Evolutionary conservation across 1,140 invertebrate genomes (phyloP).

Genomic region (Drosophila pallidifrons): DNA sequence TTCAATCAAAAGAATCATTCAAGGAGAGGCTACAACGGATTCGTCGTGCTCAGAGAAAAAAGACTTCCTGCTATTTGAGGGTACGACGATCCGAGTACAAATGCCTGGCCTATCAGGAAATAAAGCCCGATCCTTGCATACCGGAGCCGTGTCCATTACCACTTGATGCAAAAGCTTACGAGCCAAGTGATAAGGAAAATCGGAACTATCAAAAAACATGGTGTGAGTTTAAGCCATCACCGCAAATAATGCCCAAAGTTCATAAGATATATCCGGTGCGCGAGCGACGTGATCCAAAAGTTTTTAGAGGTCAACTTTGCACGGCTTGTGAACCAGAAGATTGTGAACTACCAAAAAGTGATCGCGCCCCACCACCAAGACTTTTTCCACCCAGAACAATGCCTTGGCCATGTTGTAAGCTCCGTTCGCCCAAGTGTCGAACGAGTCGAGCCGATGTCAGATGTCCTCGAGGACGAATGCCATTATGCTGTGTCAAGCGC

Average conservation of each 20-base stretch:
- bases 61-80: conserved; percentile 11
- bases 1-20: neutral
- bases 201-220: conserved; percentile 11
- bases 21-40: conserved; percentile 3
- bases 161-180: neutral
- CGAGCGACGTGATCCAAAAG: conserved; percentile 12
- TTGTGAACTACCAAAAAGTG: conserved; percentile 11
- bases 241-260: neutral
- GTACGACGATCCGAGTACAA: conserved; percentile 15
- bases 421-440: conserved; percentile 7
- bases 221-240: conserved; percentile 1
- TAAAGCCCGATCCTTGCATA: neutral
- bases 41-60: neutral
- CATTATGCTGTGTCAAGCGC: conserved; percentile 45
- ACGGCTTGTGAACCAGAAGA: conserved; percentile 24
- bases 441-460: neutral
- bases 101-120: conserved; percentile 16
- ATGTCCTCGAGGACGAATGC: neutral
- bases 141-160: neutral
- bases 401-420: conserved; percentile 44
- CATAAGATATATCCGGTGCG: conserved; percentile 13
- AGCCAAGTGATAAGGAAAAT: neutral
- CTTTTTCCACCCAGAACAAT: conserved; percentile 4
- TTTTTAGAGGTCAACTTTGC: neutral
- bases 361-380: neutral